Base-by-base conservation (phyloP, 2,888 invertebrate species). In the Limnephilus rhombicus region DNA sequence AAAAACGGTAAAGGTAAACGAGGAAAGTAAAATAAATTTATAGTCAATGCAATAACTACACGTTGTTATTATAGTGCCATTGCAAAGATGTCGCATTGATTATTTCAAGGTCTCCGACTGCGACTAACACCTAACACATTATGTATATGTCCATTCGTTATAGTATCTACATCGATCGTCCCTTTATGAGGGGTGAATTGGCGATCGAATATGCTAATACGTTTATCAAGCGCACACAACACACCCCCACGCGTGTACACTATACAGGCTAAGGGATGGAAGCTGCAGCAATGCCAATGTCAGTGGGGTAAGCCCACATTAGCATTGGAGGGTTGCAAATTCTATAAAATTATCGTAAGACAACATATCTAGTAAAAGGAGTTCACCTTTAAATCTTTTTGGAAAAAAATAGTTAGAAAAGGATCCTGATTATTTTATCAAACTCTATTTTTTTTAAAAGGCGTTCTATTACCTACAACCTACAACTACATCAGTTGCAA, bases 121-220 rank as follows among this genome's bases (percentile, higher is more conserved):
- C 37, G 34, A 83, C 15, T 82, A 45, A 45, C 12, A 45, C 45
- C 45, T 45, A 45, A 45, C 3, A 49, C 12, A 49, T 49, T 49
- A 49, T 34, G 83, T 34, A 11, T 37, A 34, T 37, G 13, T 34
- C 83, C 18, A 3, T 18, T 15, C 18, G 24, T 18, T 68, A 18
- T n/a, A 68, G 24, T 83, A 83, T 37, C 83, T 83, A 24, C 12
- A 83, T 83, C 37, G 31, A 83, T 15, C 15, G n/a, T 34, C 31
- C 31, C 53, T 24, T 18, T 31, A 31, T 29, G 88, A 29, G 53
- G 90, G 68, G 90, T 85, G 90, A 29, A 41, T 53, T 24, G 31
- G 5, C 45, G 93, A 93, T 93, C 93, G 93, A 93, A 92, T 93
- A 93, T 93, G 93, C 91, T 92, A 86, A 86, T 93, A 85, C 31